A percentile compares a stretch with the other conserved stretches of the same genome.
phyloP scores from a whole-genome alignment of 2,888 invertebrate species.

The Synanthedon tipuliformis region DNA sequence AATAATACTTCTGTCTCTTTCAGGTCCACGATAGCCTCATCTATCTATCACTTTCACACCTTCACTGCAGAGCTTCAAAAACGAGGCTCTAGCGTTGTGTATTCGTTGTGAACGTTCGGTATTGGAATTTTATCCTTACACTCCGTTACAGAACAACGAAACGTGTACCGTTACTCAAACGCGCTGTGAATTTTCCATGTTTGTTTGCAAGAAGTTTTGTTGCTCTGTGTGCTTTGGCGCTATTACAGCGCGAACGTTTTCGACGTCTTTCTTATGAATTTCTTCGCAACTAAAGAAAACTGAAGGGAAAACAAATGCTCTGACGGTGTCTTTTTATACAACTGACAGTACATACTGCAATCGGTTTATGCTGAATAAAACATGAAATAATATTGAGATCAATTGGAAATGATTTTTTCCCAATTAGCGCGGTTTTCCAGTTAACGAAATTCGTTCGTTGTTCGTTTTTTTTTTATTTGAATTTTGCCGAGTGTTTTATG shows the following conservation, averaged over 20 bases:
- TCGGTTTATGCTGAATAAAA: neutral
- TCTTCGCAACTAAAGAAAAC: neutral
- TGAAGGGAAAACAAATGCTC: neutral
- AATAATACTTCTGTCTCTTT: conserved; percentile 48
- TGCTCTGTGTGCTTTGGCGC: neutral
- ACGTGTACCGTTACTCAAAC: neutral
- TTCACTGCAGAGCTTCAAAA: conserved; percentile 69
- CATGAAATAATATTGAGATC: neutral
- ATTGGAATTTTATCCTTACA: conserved; percentile 51
- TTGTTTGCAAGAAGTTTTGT: neutral
- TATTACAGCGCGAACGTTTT: neutral
- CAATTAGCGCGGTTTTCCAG: neutral
- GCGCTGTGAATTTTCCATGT: neutral
- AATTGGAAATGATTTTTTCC: neutral
- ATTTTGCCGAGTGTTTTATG: neutral
- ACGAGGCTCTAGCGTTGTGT: conserved; percentile 55
- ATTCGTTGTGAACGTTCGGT: conserved; percentile 41
- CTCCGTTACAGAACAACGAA: conserved; percentile 31
- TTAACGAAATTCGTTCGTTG: neutral
- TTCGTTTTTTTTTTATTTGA: neutral
- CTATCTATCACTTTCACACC: conserved; percentile 34
- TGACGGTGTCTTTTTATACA: neutral
- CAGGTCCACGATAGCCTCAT: conserved; percentile 18
- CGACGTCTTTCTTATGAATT: neutral
- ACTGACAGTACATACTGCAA: neutral